Percentiles rank a stretch among this genome's conserved stretches.
Evolutionary conservation across 2,113 vertebrate genomes (phyloP).

Genomic region (Oryzias curvinotus): DNA sequence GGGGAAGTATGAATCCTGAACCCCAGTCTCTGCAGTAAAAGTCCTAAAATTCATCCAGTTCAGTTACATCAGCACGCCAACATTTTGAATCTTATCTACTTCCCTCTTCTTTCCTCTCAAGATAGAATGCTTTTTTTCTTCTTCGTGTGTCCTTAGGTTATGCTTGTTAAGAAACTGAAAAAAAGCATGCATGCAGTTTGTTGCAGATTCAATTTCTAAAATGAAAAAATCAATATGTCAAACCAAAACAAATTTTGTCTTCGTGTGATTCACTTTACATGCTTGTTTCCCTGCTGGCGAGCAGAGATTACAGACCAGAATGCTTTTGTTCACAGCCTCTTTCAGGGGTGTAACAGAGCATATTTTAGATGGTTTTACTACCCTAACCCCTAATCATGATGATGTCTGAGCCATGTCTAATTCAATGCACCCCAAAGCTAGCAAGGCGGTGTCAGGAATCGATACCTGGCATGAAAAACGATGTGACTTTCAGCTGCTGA

Average conservation of each 20-base stretch:
- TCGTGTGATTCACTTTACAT: slow-evolving; percentile 1
- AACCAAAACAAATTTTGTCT: neutral
- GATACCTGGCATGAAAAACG: slow-evolving; percentile 67
- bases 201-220: too few relatives aligned
- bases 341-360: slow-evolving; percentile 17
- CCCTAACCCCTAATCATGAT: slow-evolving; percentile 12
- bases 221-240: neutral
- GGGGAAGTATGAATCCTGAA: neutral
- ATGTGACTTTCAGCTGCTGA: slow-evolving; percentile 64
- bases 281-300: neutral
- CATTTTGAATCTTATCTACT: slow-evolving; percentile 7
- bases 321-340: slow-evolving; percentile 31
- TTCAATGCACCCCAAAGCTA: slow-evolving; percentile 41
- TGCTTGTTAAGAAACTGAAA: neutral
- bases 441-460: slow-evolving; percentile 66
- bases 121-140: neutral
- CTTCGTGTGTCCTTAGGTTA: neutral
- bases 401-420: slow-evolving; percentile 29
- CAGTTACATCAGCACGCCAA: neutral
- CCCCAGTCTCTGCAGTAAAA: neutral
- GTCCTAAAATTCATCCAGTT: slow-evolving; percentile 1
- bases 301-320: slow-evolving; percentile 4
- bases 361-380: slow-evolving; percentile 38
- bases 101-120: neutral
- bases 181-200: neutral